Evolutionary conservation across 2,113 vertebrate genomes (phyloP), one percentile per base, ranked within the genome.

Genomic region (Perccottus glenii): DNA sequence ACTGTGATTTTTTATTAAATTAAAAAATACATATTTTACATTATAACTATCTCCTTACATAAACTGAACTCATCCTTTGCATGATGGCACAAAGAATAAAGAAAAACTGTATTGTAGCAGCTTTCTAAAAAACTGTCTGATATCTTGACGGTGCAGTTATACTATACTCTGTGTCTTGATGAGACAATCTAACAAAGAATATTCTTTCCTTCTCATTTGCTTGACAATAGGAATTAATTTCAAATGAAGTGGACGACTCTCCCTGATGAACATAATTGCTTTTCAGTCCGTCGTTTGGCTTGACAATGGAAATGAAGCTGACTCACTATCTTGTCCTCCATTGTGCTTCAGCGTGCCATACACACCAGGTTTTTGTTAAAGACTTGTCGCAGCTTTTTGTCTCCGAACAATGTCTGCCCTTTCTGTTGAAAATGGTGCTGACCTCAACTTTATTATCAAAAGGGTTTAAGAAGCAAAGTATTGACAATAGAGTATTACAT

Each of bases 161-260:
- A 9, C 12, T 27, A 27, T 27, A 70, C 44, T 51, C 3, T 2
- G 32, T 27, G 38, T 69, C 48, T 50, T 47, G 36, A 68, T 59
- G 71, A 80, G 60, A 68, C 67, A 77, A 65, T 56, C 56, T 9
- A 5, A 45, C 6, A 11, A 44, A 38, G 67, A 60, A 50, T 27
- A 62, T 55, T n/a, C 7, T 42, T 43, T 49, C 2, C 14, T 50
- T 36, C n/a, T 76, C 69, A 63, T 75, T 78, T 70, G 45, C 61
- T 57, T 82, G 67, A 88, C 83, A 89, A 84, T 73, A 36, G 70
- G 74, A 81, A 90, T 87, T 78, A 52, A 88, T 84, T 84, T 84
- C 75, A 83, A 81, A 78, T 82, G 65, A 65, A 16, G 36, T 45
- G 3, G 66, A 75, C 11, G 55, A 77, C 67, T 81, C 77, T 46